Percentiles rank a stretch among this genome's conserved stretches.
Evolutionary conservation across 2,113 vertebrate species (phyloP).

Genomic region (Pituophis catenifer): DNA sequence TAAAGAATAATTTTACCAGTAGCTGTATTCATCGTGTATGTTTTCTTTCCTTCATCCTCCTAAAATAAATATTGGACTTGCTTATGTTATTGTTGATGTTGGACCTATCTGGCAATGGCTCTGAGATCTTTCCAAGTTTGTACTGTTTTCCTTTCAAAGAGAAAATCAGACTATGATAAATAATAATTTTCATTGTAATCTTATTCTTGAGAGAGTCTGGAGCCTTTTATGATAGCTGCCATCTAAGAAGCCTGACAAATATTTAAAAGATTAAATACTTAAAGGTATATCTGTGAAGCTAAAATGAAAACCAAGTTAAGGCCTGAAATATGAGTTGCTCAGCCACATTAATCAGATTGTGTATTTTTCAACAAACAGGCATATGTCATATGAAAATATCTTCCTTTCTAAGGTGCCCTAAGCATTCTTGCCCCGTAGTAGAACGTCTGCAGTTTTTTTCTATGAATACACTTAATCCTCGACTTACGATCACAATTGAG

Average conservation of each 20-base stretch:
- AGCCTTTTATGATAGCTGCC: constrained; percentile 66
- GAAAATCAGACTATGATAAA: constrained; percentile 66
- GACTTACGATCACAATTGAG: background rate
- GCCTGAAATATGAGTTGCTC: constrained; percentile 34
- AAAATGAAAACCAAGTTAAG: constrained; percentile 45
- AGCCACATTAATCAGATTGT: background rate
- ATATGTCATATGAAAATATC: background rate
- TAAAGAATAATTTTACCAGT: constrained; percentile 51
- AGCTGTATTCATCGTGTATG: constrained; percentile 39
- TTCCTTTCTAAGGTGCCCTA: background rate
- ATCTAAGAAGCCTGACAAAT: constrained; percentile 68
- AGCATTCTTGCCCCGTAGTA: background rate
- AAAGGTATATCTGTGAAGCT: constrained; percentile 40
- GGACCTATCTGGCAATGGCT: constrained; percentile 19
- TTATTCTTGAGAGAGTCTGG: constrained; percentile 68
- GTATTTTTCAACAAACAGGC: background rate
- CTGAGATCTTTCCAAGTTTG: constrained; percentile 43
- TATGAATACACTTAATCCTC: background rate
- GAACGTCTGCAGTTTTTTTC: background rate
- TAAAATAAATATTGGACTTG: background rate
- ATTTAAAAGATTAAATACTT: constrained; percentile 61
- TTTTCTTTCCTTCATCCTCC: background rate
- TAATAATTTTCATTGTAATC: constrained; percentile 65
- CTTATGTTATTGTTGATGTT: constrained; percentile 27
- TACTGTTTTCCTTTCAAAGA: constrained; percentile 49